phyloP scores from a whole-genome alignment of 2,113 vertebrate species.

The Talpa occidentalis region DNA sequence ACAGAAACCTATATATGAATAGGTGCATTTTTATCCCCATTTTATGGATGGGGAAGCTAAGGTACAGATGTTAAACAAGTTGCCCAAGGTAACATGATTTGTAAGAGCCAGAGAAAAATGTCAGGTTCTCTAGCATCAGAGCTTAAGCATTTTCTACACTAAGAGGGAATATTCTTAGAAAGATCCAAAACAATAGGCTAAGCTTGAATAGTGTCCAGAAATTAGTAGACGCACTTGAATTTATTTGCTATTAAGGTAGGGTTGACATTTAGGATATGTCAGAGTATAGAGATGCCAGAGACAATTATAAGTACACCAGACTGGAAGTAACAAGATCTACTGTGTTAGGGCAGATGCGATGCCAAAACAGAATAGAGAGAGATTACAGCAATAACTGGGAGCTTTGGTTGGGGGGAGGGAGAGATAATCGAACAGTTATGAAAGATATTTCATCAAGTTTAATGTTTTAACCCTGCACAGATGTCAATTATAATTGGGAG shows the following conservation, averaged over 20 bases:
- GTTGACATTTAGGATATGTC: background rate
- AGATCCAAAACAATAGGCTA: background rate
- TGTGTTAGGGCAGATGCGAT: background rate
- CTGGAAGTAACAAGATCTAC: background rate
- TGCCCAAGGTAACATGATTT: background rate
- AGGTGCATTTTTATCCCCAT: background rate
- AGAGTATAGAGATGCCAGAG: background rate
- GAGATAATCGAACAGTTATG: background rate
- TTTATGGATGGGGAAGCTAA: background rate
- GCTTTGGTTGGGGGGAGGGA: too few relatives aligned
- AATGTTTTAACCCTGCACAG: background rate
- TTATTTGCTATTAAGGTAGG: background rate
- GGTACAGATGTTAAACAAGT: background rate
- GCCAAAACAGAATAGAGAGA: background rate
- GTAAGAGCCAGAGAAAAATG: background rate
- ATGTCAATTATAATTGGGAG: background rate
- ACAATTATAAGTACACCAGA: background rate
- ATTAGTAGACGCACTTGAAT: background rate
- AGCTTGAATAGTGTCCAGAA: background rate
- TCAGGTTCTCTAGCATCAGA: background rate
- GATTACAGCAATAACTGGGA: background rate
- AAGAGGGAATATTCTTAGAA: background rate
- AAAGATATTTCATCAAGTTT: background rate
- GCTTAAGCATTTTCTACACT: background rate
- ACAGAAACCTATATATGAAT: background rate